Percentiles rank a stretch among this genome's conserved stretches.
Conservation (phyloP, 2,888 invertebrate species). For the Leptopilina drosophilae region DNA sequence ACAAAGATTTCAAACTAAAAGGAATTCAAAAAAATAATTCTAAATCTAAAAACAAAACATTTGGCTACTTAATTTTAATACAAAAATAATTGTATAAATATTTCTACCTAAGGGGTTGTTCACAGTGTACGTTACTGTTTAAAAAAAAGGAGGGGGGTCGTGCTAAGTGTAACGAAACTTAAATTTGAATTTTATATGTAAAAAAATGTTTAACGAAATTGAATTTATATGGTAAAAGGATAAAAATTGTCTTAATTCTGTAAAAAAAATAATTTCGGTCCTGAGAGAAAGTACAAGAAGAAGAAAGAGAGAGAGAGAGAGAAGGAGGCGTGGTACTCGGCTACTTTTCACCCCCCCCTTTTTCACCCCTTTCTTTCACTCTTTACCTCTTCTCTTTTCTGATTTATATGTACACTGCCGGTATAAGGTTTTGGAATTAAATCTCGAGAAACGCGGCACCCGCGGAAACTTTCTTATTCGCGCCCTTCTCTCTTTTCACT, state of each 20-base stretch:
- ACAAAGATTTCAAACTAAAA: no score
- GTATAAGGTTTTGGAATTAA: slow-evolving; percentile 69
- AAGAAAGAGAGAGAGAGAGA: slow-evolving; percentile 41
- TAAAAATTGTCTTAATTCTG: background rate
- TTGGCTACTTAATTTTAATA: no score
- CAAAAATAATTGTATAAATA: no score
- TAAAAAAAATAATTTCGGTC: slow-evolving; percentile 5
- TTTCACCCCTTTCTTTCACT: slow-evolving; percentile 34
- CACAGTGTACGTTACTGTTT: no score
- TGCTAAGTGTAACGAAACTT: no score
- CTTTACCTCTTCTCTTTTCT: slow-evolving; percentile 54
- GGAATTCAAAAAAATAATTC: no score
- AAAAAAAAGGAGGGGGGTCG: no score
- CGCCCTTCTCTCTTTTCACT: slow-evolving; percentile 54
- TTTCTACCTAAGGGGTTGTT: no score
- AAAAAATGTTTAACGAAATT: no score
- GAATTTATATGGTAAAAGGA: no score
- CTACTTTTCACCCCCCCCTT: slow-evolving; percentile 45
- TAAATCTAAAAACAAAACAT: no score
- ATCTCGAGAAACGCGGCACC: slow-evolving; percentile 52
- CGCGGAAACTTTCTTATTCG: slow-evolving; percentile 57
- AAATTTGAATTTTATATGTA: no score
- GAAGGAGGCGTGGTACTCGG: slow-evolving; percentile 49
- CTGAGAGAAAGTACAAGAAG: slow-evolving; percentile 39
- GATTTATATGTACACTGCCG: slow-evolving; percentile 67